A percentile compares a stretch with the other conserved stretches of the same genome.
Conservation (phyloP, 2,797 vertebrate species). For the Epinephelus malabaricus region DNA sequence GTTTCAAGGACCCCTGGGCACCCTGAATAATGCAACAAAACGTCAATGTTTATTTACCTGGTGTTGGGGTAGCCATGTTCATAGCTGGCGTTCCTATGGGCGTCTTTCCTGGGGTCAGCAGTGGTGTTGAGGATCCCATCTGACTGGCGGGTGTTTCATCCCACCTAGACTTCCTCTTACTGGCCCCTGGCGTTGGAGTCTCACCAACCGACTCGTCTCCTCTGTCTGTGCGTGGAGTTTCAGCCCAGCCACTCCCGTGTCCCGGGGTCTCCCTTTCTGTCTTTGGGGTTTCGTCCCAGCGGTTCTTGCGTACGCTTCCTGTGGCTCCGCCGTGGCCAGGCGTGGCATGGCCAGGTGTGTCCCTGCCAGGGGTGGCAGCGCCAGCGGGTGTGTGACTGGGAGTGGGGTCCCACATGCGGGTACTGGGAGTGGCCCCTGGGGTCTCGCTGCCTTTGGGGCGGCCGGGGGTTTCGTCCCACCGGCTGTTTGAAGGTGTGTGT, state of each 20-base stretch:
- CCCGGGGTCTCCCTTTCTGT: conserved; percentile 98
- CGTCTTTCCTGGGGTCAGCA: conserved; percentile 97
- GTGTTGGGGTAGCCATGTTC: conserved; percentile 99
- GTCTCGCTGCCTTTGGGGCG: conserved; percentile 97
- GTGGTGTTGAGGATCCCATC: conserved; percentile 98
- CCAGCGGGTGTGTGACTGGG: conserved; percentile 98
- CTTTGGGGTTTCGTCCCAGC: conserved; percentile 99
- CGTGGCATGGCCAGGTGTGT: conserved; percentile 96
- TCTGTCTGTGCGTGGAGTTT: conserved; percentile 96
- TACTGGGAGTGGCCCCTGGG: conserved; percentile 96
- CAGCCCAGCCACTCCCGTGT: conserved; percentile 98
- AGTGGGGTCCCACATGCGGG: conserved; percentile 98
- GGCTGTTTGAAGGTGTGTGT: conserved; percentile 95
- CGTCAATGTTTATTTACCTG: conserved; percentile 84
- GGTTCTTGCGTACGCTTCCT: conserved; percentile 97
- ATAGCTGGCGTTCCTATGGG: conserved; percentile 98
- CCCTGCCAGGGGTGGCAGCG: conserved; percentile 95
- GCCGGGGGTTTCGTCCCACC: conserved; percentile 99
- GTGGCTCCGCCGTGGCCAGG: conserved; percentile 96
- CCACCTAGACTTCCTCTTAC: conserved; percentile 98
- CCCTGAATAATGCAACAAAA: background rate
- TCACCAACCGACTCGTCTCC: conserved; percentile 98
- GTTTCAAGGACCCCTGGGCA: too few relatives aligned
- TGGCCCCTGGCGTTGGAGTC: conserved; percentile 97
- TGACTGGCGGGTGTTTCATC: conserved; percentile 98